A percentile compares a stretch with the other conserved stretches of the same genome.
These are phyloP conservation scores for Gadus macrocephalus DNA, from an alignment of 2,113 vertebrate species.

Conservation along the genomic window DNA sequence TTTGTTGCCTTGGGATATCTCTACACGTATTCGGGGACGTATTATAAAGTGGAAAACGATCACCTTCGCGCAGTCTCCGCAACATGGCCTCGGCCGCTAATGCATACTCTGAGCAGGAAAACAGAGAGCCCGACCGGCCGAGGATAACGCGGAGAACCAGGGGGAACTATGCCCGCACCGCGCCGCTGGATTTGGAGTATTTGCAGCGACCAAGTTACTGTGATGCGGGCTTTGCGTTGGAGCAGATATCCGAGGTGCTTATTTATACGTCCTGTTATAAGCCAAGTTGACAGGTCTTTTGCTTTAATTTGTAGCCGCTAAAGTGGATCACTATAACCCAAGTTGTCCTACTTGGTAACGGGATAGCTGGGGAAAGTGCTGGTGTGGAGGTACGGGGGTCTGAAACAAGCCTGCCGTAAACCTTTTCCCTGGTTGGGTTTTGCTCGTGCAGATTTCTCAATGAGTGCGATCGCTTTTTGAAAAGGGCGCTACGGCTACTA, in stretches of 20 bases:
- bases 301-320: constrained; percentile 26
- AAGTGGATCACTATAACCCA: constrained; percentile 45
- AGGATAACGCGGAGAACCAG: constrained; percentile 79
- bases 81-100: constrained; percentile 96
- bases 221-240: constrained; percentile 91
- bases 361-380: constrained; percentile 36
- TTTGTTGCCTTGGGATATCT: constrained; percentile 72
- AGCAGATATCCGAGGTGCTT: constrained; percentile 94
- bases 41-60: constrained; percentile 74
- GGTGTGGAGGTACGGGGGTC: constrained; percentile 33
- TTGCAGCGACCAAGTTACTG: constrained; percentile 96
- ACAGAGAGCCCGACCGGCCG: constrained; percentile 80
- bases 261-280: constrained; percentile 23
- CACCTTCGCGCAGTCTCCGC: constrained; percentile 73
- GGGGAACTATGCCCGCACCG: constrained; percentile 67
- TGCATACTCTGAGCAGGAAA: constrained; percentile 80
- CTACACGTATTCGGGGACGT: constrained; percentile 68
- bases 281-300: constrained; percentile 12
- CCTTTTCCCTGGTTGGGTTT: background rate
- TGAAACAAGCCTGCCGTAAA: constrained; percentile 33
- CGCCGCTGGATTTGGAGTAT: constrained; percentile 86
- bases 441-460: background rate
- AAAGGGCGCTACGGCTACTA: no score
- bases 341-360: constrained; percentile 64
- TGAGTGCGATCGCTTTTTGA: background rate